These are phyloP conservation scores for Thalassoma bifasciatum DNA, from an alignment of 2,113 vertebrate species.

Conservation along the genomic window DNA sequence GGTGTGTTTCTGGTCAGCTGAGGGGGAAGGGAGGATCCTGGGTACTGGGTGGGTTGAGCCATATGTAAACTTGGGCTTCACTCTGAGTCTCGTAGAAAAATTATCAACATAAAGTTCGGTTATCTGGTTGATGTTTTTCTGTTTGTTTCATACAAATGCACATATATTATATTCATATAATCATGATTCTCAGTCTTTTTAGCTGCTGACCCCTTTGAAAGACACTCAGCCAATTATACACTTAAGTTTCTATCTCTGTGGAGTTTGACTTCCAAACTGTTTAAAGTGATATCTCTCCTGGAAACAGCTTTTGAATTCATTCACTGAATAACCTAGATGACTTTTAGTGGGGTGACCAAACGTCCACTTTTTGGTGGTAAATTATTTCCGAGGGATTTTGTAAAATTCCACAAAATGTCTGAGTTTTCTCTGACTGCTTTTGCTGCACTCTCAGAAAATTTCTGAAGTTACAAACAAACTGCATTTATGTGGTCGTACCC, in stretches of 20 bases:
- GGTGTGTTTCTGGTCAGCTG: conserved; percentile 60
- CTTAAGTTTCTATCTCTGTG: not conserved
- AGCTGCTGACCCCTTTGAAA: not conserved
- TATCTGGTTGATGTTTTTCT: not conserved
- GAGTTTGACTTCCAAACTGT: no score
- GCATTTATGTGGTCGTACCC: no score
- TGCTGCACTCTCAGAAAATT: no score
- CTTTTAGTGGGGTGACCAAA: no score
- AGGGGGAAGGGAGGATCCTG: conserved; percentile 15
- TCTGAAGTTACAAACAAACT: no score
- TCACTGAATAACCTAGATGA: no score
- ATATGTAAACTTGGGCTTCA: conserved; percentile 65
- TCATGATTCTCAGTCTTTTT: not conserved
- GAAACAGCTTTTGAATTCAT: no score
- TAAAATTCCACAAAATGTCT: no score
- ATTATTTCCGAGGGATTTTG: no score
- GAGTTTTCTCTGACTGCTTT: no score
- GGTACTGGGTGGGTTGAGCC: conserved; percentile 43
- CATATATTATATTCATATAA: not conserved
- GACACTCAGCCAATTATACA: conserved; percentile 2
- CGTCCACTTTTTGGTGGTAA: no score
- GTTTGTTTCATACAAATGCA: not conserved
- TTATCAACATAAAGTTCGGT: conserved; percentile 6
- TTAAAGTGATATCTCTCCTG: no score
- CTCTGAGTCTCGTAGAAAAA: conserved; percentile 16